Evolutionary conservation across 2,113 vertebrate genomes (phyloP), one percentile per base, ranked within the genome.

Genomic region (Calidris pygmaea): DNA sequence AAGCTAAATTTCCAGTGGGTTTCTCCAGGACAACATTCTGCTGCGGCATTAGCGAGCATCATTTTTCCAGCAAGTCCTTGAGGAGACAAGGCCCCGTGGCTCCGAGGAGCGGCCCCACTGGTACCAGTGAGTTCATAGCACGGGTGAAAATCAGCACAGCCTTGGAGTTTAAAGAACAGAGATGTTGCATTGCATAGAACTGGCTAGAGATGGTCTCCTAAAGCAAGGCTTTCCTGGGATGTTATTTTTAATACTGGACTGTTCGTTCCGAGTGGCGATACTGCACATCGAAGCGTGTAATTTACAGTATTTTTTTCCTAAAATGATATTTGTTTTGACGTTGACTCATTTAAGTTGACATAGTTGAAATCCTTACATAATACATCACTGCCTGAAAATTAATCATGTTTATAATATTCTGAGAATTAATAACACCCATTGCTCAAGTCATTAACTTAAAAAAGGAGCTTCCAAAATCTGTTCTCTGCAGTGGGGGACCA

Each of bases 371-470:
- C 97, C 98, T 98, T 97, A 96, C 96, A 98, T 96, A 98, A 99
- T 99, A 97, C 98, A 98, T 98, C 98, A 99, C 99, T 98, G 98
- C 98, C 98, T 97, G 99, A 98, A 98, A 99, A 98, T 99, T 99
- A 99, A 99, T 99, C 99, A 99, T 98, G 98, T 99, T 99, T 98
- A 98, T 99, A 99, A 99, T 99, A 99, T 98, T 98, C 98, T 97
- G 97, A 98, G 97, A 98, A 98, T 98, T 98, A 99, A 99, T 99
- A 98, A 99, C 98, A 98, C 98, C 98, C 98, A 98, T 98, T 97
- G 98, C 98, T 98, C 96, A 98, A 99, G 98, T 99, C 98, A 99
- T 99, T 99, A 99, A 98, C 98, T 98, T 98, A 97, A 98, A 98
- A 98, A 98, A 98, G 97, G 98, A 98, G 98, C 97, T 98, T 98